Percentiles rank a stretch among this genome's conserved stretches.
phyloP scores from a whole-genome alignment of 2,113 vertebrate species.

The Trogon surrucura region DNA sequence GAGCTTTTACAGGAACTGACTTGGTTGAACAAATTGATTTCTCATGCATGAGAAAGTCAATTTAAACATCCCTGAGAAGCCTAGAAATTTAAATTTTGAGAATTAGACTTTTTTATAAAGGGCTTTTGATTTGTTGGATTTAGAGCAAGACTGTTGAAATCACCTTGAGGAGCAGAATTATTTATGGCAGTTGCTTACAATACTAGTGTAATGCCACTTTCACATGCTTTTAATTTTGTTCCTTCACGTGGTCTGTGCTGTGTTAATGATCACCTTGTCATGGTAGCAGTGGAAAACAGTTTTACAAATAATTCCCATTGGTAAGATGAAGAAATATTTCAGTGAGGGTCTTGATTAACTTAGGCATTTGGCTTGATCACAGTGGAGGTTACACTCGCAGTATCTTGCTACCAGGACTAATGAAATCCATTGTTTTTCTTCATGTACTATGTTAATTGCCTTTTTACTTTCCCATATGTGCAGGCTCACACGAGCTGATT shows the following conservation, averaged over 20 bases:
- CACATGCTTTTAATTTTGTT: slow-evolving; percentile 17
- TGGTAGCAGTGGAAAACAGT: slow-evolving; percentile 23
- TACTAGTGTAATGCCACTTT: slow-evolving; percentile 20
- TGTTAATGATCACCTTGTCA: slow-evolving; percentile 64
- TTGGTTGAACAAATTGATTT: slow-evolving; percentile 68
- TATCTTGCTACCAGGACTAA: slow-evolving; percentile 29
- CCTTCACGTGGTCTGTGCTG: slow-evolving; percentile 16
- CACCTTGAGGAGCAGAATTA: slow-evolving; percentile 33
- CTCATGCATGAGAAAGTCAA: slow-evolving; percentile 46
- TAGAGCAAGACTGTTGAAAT: slow-evolving; percentile 38
- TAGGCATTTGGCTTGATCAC: slow-evolving; percentile 17
- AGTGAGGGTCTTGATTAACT: slow-evolving; percentile 60
- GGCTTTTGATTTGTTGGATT: slow-evolving; percentile 54
- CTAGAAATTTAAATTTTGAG: slow-evolving; percentile 37
- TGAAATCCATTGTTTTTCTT: slow-evolving; percentile 47
- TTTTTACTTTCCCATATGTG: slow-evolving; percentile 43
- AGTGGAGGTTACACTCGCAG: slow-evolving; percentile 1
- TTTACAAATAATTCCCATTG: slow-evolving; percentile 63
- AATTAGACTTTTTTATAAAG: slow-evolving; percentile 40
- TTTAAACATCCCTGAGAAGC: slow-evolving; percentile 32
- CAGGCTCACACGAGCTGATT: not conserved
- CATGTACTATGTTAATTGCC: slow-evolving; percentile 17
- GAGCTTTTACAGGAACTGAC: slow-evolving; percentile 59
- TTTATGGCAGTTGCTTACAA: slow-evolving; percentile 41
- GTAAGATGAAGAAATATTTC: slow-evolving; percentile 49